Conservation (phyloP, 2,888 invertebrate genomes). For the Linnaemya vulpina region DNA sequence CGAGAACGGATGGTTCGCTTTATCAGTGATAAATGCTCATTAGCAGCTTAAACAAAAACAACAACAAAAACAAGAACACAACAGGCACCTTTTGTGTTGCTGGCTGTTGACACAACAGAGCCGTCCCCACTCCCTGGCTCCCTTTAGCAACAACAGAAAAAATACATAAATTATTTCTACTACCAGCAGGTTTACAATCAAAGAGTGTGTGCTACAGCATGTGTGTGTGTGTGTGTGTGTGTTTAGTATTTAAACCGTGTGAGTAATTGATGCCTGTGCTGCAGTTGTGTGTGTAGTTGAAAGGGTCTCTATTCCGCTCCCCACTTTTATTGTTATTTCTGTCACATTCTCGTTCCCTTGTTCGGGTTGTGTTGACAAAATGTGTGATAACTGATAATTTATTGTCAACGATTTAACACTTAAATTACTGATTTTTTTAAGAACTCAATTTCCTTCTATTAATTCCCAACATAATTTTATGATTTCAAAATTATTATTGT, state of each 20-base stretch:
- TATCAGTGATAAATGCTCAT: constrained; percentile 71
- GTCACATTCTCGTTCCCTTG: constrained; percentile 40
- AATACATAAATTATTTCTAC: constrained; percentile 56
- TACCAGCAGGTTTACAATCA: constrained; percentile 43
- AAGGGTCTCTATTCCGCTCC: constrained; percentile 33
- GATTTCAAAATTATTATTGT: constrained; percentile 26
- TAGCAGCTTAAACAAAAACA: constrained; percentile 64
- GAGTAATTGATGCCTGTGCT: constrained; percentile 70
- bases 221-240: background rate
- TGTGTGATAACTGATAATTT: constrained; percentile 77
- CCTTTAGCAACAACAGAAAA: background rate
- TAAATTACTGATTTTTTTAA: constrained; percentile 25
- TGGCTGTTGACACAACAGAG: constrained; percentile 53
- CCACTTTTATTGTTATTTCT: constrained; percentile 44
- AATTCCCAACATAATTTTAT: constrained; percentile 36
- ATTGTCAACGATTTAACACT: constrained; percentile 72
- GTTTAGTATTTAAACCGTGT: constrained; percentile 16
- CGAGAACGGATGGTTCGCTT: constrained; percentile 17
- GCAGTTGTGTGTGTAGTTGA: constrained; percentile 18
- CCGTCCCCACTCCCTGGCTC: background rate
- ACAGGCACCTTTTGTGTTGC: constrained; percentile 57
- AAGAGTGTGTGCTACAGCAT: background rate
- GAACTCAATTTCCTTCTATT: constrained; percentile 16
- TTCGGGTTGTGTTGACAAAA: constrained; percentile 47
- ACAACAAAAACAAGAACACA: too few relatives aligned